A percentile compares a stretch with the other conserved stretches of the same genome.
Conservation (phyloP, 1,140 invertebrate species). For the Sycobia sp. region DNA sequence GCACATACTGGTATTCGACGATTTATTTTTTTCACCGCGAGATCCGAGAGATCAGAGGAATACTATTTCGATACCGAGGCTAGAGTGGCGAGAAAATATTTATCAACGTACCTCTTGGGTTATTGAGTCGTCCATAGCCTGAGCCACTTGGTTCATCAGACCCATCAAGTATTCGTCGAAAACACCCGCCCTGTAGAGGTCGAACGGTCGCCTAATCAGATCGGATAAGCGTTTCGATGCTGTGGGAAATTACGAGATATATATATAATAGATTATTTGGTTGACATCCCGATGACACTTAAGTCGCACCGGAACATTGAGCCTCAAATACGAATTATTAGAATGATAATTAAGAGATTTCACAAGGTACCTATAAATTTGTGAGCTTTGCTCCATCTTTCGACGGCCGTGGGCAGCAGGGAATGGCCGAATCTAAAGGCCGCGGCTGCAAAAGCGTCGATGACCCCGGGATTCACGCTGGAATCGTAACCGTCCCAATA, state of each 20-base stretch:
- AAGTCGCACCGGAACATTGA: too few relatives aligned
- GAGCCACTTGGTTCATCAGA: constrained; percentile 90
- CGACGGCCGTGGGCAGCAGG: constrained; percentile 83
- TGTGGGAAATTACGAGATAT: constrained; percentile 51
- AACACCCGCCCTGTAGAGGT: constrained; percentile 87
- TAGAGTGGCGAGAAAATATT: background rate
- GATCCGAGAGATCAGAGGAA: background rate
- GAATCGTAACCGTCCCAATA: constrained; percentile 90
- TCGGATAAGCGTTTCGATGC: constrained; percentile 89
- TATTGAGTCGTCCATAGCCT: constrained; percentile 93
- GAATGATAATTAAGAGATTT: too few relatives aligned
- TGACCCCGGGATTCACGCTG: constrained; percentile 82
- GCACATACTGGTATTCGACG: background rate
- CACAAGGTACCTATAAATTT: constrained; percentile 81
- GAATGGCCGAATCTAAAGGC: constrained; percentile 92
- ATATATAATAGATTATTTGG: too few relatives aligned
- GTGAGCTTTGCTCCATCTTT: constrained; percentile 91
- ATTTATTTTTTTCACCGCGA: too few relatives aligned
- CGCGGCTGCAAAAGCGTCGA: constrained; percentile 85
- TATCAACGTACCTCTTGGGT: constrained; percentile 75
- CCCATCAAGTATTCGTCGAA: constrained; percentile 93
- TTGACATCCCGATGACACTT: too few relatives aligned
- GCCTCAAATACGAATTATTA: too few relatives aligned
- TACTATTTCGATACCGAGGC: too few relatives aligned
- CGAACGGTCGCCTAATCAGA: constrained; percentile 85